Conservation (phyloP, 2,888 invertebrate genomes). For the Cantharis rustica region DNA sequence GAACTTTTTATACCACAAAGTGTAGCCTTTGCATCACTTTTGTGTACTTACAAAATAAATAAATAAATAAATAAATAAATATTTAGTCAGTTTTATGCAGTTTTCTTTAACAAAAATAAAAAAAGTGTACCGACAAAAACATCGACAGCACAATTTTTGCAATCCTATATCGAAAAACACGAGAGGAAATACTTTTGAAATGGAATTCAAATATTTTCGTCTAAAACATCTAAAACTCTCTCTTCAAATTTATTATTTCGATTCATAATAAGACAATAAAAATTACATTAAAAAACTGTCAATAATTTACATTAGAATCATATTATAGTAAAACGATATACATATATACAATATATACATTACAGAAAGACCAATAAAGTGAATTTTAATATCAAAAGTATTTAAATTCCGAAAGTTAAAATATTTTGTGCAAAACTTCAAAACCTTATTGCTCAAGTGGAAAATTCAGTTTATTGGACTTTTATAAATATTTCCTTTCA, state of each 20-base stretch:
- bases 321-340: background rate
- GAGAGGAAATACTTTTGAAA: background rate
- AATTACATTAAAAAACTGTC: background rate
- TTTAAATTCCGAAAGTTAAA: background rate
- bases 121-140: no score
- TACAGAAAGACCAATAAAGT: background rate
- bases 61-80: background rate
- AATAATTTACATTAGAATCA: background rate
- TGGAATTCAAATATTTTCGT: background rate
- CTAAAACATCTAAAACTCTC: background rate
- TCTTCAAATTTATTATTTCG: background rate
- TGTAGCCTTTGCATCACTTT: slow-evolving; percentile 8
- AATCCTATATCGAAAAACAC: no score
- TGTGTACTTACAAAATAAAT: slow-evolving; percentile 3
- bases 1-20: slow-evolving; percentile 13
- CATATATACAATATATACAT: background rate
- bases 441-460: background rate
- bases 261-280: background rate
- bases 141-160: no score
- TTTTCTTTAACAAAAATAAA: background rate
- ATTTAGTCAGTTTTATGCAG: background rate
- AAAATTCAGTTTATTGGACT: background rate
- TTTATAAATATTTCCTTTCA: background rate
- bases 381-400: background rate
- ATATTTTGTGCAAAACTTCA: background rate